A percentile compares a stretch with the other conserved stretches of the same genome.
These are phyloP conservation scores for Macrophya annulata DNA, from an alignment of 2,888 invertebrate genomes.

Conservation along the genomic window DNA sequence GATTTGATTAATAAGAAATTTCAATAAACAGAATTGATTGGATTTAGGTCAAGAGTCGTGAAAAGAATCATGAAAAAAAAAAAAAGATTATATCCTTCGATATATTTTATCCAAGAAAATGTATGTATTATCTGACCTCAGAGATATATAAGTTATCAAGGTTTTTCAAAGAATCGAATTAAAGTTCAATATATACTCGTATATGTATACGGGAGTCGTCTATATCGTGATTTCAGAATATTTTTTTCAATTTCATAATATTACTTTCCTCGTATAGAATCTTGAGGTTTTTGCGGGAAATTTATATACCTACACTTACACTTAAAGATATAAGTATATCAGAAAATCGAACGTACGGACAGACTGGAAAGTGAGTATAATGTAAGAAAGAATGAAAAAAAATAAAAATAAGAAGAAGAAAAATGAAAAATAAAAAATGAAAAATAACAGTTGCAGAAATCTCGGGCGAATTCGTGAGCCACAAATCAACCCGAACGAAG, in stretches of 20 bases:
- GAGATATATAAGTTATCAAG: not conserved
- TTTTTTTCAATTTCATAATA: not conserved
- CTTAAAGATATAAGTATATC: not conserved
- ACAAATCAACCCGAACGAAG: slow-evolving; percentile 13
- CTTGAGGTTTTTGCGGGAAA: not conserved
- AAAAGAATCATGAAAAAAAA: not conserved
- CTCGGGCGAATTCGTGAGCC: slow-evolving; percentile 41
- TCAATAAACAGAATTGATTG: not conserved
- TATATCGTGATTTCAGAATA: not conserved
- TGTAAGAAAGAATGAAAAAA: not conserved
- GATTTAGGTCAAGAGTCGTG: not conserved
- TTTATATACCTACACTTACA: not conserved
- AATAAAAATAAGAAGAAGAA: not conserved
- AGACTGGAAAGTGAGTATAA: too few relatives aligned
- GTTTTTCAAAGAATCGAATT: not conserved
- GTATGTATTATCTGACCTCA: not conserved
- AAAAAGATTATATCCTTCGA: not conserved
- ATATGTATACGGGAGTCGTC: not conserved
- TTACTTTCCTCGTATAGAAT: not conserved
- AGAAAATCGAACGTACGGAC: too few relatives aligned
- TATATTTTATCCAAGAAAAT: not conserved
- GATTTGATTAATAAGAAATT: not conserved
- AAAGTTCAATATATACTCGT: not conserved
- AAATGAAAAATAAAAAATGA: not conserved
- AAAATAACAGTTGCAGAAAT: not conserved